Conservation (phyloP, 2,113 vertebrate genomes). For the Percina caprodes region DNA sequence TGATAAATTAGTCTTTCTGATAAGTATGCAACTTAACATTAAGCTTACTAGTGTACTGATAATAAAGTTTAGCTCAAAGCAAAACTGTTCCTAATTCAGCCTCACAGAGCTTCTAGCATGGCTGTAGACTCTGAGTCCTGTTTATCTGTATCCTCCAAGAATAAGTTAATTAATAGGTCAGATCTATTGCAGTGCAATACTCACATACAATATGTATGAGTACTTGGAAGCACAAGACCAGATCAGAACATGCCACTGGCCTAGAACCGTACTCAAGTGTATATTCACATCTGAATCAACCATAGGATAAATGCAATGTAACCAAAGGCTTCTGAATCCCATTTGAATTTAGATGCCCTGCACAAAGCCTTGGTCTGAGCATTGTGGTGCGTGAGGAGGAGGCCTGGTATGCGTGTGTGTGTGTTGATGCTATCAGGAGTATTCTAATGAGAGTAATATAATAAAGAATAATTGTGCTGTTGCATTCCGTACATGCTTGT, state of each 20-base stretch:
- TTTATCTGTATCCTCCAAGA: neutral
- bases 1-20: neutral
- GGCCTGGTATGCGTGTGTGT: constrained; percentile 47
- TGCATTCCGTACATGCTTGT: constrained; percentile 81
- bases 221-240: constrained; percentile 7
- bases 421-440: constrained; percentile 77
- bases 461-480: constrained; percentile 84
- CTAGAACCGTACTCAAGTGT: neutral
- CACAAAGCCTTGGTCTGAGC: constrained; percentile 70
- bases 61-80: neutral
- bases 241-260: constrained; percentile 5
- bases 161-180: neutral
- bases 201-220: neutral
- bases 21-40: neutral
- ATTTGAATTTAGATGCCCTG: constrained; percentile 55
- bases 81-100: neutral
- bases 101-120: neutral
- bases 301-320: neutral
- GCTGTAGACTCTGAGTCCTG: no score
- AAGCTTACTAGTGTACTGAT: neutral
- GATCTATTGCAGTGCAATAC: neutral
- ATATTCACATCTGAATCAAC: constrained; percentile 2
- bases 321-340: constrained; percentile 17
- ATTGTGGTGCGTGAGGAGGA: constrained; percentile 53
- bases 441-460: constrained; percentile 82